Evolutionary conservation across 1,140 invertebrate species (phyloP), one percentile per base, ranked within the genome.

Genomic region (Brachionus sp.): DNA sequence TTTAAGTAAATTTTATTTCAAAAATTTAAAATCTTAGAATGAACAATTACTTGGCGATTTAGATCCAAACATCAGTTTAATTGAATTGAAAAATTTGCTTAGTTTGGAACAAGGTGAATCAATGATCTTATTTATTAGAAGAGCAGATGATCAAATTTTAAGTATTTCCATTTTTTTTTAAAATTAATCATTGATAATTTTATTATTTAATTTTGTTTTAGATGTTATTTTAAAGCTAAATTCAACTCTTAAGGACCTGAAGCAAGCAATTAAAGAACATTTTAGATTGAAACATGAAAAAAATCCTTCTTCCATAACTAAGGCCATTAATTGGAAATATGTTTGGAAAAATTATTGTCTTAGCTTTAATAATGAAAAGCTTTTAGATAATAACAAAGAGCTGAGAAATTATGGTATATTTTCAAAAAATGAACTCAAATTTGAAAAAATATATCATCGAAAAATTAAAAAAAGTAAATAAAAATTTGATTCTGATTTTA

Each of bases 321-420:
- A 75, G 46, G 39, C 70, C 25, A 23, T 80, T 19, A 80, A 80
- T 66, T 80, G 77, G 77, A 29, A 16, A 23, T 66, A 80, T 42
- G 23, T 80, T 4, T 80, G 77, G 77, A 80, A 80, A 66, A 80
- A 80, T 66, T 80, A 80, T 66, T 57, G 77, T 25, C 33, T 80
- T 12, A 66, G n/a, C 12, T 80, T 80, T 62, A n/a, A 80, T 42
- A 12, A 13, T 7, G 25, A 62, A 35, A 80, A 13, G 57, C 39
- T 80, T n/a, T 42, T 62, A 23, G 50, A 80, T 44, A 16, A 80
- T 29, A 66, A 57, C n/a, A 57, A 19, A 16, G 77, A 62, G 16
- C 16, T 80, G 6, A 80, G 77, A 80, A 44, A 33, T n/a, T 62
- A 62, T 12, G 77, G 77, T 6, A 66, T 80, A 4, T 25, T 16